Percentiles rank a stretch among this genome's conserved stretches.
These are phyloP conservation scores for Thalassoma bifasciatum DNA, from an alignment of 2,113 vertebrate genomes.

Conservation along the genomic window DNA sequence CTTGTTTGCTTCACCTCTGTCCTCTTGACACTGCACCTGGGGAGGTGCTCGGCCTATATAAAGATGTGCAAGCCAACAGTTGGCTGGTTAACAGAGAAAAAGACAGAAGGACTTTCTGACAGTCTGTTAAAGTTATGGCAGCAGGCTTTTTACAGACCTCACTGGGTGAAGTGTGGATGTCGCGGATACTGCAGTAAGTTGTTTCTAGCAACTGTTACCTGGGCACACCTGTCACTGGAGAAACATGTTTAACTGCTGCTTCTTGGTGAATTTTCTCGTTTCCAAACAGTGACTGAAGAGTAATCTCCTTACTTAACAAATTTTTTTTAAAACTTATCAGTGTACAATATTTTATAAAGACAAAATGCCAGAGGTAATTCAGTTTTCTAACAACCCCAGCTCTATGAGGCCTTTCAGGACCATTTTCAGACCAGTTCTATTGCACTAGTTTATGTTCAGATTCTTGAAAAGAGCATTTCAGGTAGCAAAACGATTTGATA, in stretches of 20 bases:
- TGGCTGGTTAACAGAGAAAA: conserved; percentile 14
- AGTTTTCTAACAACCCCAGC: not conserved
- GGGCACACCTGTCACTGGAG: not conserved
- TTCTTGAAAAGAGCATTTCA: conserved; percentile 23
- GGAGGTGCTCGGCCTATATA: conserved; percentile 34
- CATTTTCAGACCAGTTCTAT: conserved; percentile 19
- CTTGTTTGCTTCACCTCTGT: conserved; percentile 53
- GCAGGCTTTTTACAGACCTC: conserved; percentile 57
- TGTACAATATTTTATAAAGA: not conserved
- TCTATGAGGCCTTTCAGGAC: not conserved
- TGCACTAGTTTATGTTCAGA: conserved; percentile 7
- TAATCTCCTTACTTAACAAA: not conserved
- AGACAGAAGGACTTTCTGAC: conserved; percentile 2
- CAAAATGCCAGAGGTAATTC: not conserved
- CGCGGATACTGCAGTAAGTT: conserved; percentile 66
- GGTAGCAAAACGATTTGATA: too few species aligned
- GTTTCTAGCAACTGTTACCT: conserved; percentile 28
- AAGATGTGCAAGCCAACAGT: not conserved
- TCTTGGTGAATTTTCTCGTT: too few species aligned
- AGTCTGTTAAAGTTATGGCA: conserved; percentile 42
- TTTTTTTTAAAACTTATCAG: not conserved
- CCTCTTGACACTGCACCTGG: conserved; percentile 29
- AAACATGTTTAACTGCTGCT: not conserved
- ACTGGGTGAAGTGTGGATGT: conserved; percentile 65
- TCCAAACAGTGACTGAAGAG: too few species aligned